Percentiles rank a stretch among this genome's conserved stretches.
These are phyloP conservation scores for Falcunculus frontatus DNA, from an alignment of 2,113 vertebrate genomes.

Conservation along the genomic window DNA sequence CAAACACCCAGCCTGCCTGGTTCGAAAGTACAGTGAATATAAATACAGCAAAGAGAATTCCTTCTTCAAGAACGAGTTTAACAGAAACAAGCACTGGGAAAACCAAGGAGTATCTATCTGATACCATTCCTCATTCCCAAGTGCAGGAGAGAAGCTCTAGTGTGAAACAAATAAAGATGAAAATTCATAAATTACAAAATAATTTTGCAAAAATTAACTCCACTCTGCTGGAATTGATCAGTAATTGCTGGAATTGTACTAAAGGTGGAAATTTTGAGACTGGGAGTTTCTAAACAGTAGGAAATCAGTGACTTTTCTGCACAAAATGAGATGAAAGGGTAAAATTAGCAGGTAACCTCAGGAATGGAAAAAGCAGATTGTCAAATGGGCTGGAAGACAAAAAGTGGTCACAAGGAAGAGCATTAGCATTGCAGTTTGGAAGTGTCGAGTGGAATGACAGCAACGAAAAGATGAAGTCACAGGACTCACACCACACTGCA, in stretches of 20 bases:
- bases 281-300: background rate
- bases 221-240: background rate
- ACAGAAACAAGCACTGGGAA: background rate
- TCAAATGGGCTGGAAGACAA: background rate
- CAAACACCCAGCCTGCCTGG: background rate
- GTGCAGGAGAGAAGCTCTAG: background rate
- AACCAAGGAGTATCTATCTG: background rate
- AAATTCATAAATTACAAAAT: background rate
- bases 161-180: background rate
- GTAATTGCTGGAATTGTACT: background rate
- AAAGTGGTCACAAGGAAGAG: background rate
- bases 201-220: background rate
- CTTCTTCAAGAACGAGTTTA: background rate
- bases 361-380: background rate
- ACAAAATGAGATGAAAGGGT: background rate
- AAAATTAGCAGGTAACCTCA: background rate
- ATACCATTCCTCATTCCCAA: background rate
- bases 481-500: background rate
- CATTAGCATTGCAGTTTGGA: background rate
- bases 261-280: background rate
- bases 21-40: background rate
- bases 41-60: background rate
- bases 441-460: background rate
- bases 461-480: background rate
- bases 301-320: background rate